Evolutionary conservation across 2,113 vertebrate genomes (phyloP).

Genomic region (Setophaga petechia): DNA sequence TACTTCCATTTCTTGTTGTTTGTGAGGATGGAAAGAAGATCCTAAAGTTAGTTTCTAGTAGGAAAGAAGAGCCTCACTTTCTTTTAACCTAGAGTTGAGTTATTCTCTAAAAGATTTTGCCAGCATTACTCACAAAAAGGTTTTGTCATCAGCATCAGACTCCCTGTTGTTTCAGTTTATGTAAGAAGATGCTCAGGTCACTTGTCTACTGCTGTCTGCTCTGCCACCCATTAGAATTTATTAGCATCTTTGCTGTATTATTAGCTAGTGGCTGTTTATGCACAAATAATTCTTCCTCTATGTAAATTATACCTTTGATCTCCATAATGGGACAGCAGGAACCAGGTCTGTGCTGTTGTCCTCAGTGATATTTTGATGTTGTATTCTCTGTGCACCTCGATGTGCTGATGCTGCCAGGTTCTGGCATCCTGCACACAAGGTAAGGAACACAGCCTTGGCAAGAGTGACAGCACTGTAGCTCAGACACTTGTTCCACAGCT

Average conservation of each 20-base stretch:
- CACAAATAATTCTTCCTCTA: slow-evolving; percentile 43
- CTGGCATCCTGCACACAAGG: not conserved
- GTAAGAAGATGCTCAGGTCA: slow-evolving; percentile 6
- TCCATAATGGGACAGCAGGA: not conserved
- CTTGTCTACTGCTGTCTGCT: not conserved
- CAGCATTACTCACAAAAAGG: not conserved
- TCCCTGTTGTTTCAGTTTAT: slow-evolving; percentile 27
- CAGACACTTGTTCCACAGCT: not conserved
- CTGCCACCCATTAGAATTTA: slow-evolving; percentile 27
- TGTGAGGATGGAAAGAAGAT: not conserved
- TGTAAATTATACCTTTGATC: slow-evolving; percentile 38
- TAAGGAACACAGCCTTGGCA: not conserved
- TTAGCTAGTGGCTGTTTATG: slow-evolving; percentile 37
- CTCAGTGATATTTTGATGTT: not conserved
- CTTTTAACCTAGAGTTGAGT: not conserved
- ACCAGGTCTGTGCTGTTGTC: not conserved
- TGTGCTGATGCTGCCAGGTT: not conserved
- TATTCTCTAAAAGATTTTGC: not conserved
- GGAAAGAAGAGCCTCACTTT: not conserved
- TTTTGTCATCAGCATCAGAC: slow-evolving; percentile 35
- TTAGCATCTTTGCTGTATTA: slow-evolving; percentile 45
- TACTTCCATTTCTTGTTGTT: not conserved
- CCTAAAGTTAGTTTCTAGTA: not conserved
- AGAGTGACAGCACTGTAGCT: not conserved
- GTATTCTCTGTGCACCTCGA: not conserved